A percentile compares a stretch with the other conserved stretches of the same genome.
These are phyloP conservation scores for Notarius quadriscutis DNA, from an alignment of 2,113 vertebrate genomes.

Conservation along the genomic window DNA sequence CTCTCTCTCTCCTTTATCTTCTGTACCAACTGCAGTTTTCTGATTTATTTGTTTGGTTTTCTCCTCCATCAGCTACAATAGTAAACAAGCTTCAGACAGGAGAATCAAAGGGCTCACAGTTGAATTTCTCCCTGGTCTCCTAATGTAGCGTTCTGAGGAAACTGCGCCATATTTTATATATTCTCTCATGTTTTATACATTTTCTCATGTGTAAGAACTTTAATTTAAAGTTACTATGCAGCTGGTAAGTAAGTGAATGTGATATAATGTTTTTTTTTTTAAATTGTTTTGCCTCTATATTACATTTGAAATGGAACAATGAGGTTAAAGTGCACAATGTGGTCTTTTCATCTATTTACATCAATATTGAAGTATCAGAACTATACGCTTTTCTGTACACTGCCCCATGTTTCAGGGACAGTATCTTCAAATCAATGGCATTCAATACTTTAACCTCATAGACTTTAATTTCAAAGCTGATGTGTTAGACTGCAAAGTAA, in stretches of 20 bases:
- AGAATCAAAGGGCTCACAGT: constrained; percentile 45
- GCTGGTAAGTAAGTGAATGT: not conserved
- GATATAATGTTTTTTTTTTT: not conserved
- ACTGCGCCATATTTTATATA: constrained; percentile 18
- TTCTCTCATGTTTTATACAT: constrained; percentile 34
- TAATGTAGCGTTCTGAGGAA: constrained; percentile 13
- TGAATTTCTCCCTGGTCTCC: constrained; percentile 31
- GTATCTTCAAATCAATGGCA: not conserved
- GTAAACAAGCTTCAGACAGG: constrained; percentile 52
- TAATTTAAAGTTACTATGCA: not conserved
- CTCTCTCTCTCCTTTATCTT: constrained; percentile 41
- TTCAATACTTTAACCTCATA: not conserved
- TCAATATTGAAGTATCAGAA: not conserved
- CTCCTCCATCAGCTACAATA: constrained; percentile 45
- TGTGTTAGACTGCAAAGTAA: not conserved
- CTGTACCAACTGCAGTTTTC: constrained; percentile 43
- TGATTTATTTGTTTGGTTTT: constrained; percentile 54
- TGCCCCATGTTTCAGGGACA: not conserved
- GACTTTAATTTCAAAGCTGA: not conserved
- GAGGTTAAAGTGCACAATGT: not conserved
- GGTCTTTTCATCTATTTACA: not conserved
- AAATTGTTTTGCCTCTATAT: not conserved
- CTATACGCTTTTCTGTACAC: not conserved
- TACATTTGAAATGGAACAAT: not conserved
- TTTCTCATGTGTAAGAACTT: constrained; percentile 6